Evolutionary conservation across 2,888 invertebrate species (phyloP), one percentile per base, ranked within the genome.

Genomic region (Isoperla grammatica): DNA sequence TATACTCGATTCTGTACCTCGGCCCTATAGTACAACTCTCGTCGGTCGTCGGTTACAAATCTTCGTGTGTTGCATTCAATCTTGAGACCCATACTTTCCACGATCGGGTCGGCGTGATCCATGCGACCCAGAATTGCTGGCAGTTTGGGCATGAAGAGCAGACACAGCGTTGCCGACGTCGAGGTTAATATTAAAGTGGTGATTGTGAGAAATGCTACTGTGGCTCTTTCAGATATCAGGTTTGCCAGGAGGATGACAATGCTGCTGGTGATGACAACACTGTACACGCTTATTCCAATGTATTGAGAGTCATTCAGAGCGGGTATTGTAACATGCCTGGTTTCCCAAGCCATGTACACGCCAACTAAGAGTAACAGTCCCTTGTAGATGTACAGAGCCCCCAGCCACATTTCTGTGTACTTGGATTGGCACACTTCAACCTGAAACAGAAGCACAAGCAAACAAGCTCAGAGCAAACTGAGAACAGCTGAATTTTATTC

Each of bases 261-360:
- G 8, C 88, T 85, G 67, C 90, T 90, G 49, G 89, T 90, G 64
- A 95, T 89, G 54, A 95, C 92, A 0, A 93, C 93, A 55, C 87
- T 91, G 71, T 95, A 95, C 0, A 95, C 94, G 67, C 91, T 93
- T 73, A 95, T 87, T 11, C 91, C 95, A 67, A 95, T 95, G 74
- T 94, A 93, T 71, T 93, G 90, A 4, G 94, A 94, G 76, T 95
- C 95, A 75, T 95, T 95, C 22, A 95, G 76, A 0, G 90, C 92
- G 12, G 92, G 88, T 68, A 95, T 91, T 76, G 94, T 93, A 20
- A 95, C 92, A 73, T 90, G 87, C 56, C 91, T 79, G 69, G 95
- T 95, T 77, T 94, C 93, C 95, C 95, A 95, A 0, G 95, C 95
- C 94, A 95, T 94, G 76, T 93, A 95, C 2, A 93, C 88, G 0